These are phyloP conservation scores for Saccostrea echinata DNA, from an alignment of 1,140 invertebrate genomes.

Conservation along the genomic window DNA sequence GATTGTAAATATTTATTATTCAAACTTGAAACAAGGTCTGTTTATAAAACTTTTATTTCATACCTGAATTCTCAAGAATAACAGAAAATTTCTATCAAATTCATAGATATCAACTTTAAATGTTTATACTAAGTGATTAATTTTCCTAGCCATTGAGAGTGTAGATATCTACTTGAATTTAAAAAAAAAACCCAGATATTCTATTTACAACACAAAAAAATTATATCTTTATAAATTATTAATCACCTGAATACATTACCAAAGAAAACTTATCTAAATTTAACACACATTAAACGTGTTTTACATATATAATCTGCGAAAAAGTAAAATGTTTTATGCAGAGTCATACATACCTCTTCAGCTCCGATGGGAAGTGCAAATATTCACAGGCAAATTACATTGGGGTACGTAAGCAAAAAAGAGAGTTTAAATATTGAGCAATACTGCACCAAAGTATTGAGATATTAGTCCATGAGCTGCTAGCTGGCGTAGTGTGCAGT, in stretches of 20 bases:
- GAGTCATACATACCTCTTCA: conserved; percentile 20
- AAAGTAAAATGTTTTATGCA: background rate
- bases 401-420: background rate
- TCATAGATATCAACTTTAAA: too few species aligned
- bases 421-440: background rate
- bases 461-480: conserved; percentile 48
- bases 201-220: background rate
- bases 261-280: background rate
- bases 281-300: background rate
- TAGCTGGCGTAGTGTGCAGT: conserved; percentile 82
- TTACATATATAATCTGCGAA: background rate
- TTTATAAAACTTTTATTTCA: too few species aligned
- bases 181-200: too few species aligned
- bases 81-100: too few species aligned
- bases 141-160: too few species aligned
- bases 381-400: background rate
- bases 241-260: background rate
- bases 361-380: background rate
- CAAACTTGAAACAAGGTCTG: too few species aligned
- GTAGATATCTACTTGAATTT: too few species aligned
- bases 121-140: too few species aligned
- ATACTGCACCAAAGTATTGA: background rate
- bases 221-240: background rate
- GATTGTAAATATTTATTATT: too few species aligned
- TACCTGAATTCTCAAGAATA: too few species aligned